Conservation (phyloP, 92 coral and sea anemone species). For the Diadumene lineata region DNA sequence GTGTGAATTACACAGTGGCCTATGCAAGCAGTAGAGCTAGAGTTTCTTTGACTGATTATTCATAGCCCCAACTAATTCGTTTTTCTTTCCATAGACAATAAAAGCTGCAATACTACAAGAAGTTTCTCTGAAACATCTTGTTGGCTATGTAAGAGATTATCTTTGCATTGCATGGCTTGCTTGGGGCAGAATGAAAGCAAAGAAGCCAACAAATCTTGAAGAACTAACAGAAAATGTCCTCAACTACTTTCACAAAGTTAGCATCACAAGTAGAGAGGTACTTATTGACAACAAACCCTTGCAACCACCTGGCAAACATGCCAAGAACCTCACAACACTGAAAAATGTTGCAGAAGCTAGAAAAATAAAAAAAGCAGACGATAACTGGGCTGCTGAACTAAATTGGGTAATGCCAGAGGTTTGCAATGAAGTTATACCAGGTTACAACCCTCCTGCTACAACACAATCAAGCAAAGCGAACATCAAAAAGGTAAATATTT, state of each 20-base stretch:
- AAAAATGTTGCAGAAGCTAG: slow-evolving; percentile 17
- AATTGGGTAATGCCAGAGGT: slow-evolving; percentile 13
- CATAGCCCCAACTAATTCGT: background rate
- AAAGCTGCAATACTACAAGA: slow-evolving; percentile 22
- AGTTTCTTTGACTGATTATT: too few species aligned
- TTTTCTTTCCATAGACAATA: slow-evolving; percentile 7
- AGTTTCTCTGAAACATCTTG: slow-evolving; percentile 14
- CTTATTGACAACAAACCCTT: slow-evolving; percentile 3
- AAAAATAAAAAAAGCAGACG: background rate
- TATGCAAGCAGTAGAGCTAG: too few species aligned
- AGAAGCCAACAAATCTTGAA: slow-evolving; percentile 13
- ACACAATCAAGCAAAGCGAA: background rate
- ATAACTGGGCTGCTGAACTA: slow-evolving; percentile 11
- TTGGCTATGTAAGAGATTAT: slow-evolving; percentile 25
- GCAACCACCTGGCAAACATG: slow-evolving; percentile 7
- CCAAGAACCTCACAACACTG: slow-evolving; percentile 14
- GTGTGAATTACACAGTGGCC: too few species aligned
- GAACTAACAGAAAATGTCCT: slow-evolving; percentile 15
- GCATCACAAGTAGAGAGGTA: slow-evolving; percentile 5
- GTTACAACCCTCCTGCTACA: background rate
- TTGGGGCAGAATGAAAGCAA: slow-evolving; percentile 29
- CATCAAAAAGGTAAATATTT: slow-evolving; percentile 5
- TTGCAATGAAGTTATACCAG: slow-evolving; percentile 34
- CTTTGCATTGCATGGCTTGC: slow-evolving; percentile 32
- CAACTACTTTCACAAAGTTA: slow-evolving; percentile 19